These are phyloP conservation scores for Beris chalybata DNA, from an alignment of 2,888 invertebrate species.

Conservation along the genomic window DNA sequence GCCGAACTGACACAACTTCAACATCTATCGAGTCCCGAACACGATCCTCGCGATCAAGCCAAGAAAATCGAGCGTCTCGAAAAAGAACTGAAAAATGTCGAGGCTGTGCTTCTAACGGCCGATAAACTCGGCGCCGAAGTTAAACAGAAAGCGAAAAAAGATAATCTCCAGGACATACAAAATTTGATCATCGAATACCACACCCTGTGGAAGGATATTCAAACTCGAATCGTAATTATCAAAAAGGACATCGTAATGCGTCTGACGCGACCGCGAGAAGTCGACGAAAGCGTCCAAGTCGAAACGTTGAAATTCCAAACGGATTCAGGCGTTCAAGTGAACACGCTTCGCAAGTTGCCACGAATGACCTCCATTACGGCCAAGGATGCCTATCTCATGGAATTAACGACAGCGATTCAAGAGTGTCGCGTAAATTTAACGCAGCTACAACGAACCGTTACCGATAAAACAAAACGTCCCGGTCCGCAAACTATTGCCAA, in stretches of 20 bases:
- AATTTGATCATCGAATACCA: slow-evolving; percentile 69
- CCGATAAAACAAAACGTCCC: slow-evolving; percentile 62
- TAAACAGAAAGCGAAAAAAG: slow-evolving; percentile 61
- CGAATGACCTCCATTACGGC: slow-evolving; percentile 73
- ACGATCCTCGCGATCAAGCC: slow-evolving; percentile 45
- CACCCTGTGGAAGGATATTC: slow-evolving; percentile 64
- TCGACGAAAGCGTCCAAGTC: slow-evolving; percentile 67
- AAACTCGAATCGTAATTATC: slow-evolving; percentile 58
- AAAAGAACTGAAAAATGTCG: slow-evolving; percentile 60
- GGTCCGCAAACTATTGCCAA: slow-evolving; percentile 75
- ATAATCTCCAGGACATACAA: slow-evolving; percentile 62
- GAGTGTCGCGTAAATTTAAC: slow-evolving; percentile 72
- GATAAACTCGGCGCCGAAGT: slow-evolving; percentile 64
- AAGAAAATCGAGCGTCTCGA: slow-evolving; percentile 58
- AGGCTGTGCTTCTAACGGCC: slow-evolving; percentile 60
- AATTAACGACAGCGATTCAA: slow-evolving; percentile 70
- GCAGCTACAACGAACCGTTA: slow-evolving; percentile 66
- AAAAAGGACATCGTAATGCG: slow-evolving; percentile 54
- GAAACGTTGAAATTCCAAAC: slow-evolving; percentile 75
- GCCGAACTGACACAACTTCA: slow-evolving; percentile 71
- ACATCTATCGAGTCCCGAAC: slow-evolving; percentile 60
- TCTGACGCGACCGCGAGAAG: slow-evolving; percentile 53
- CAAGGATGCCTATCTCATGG: slow-evolving; percentile 79
- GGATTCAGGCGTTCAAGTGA: slow-evolving; percentile 79
- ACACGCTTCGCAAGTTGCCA: slow-evolving; percentile 65